These are phyloP conservation scores for Antheraea yamamai DNA, from an alignment of 2,888 invertebrate species.

Conservation along the genomic window DNA sequence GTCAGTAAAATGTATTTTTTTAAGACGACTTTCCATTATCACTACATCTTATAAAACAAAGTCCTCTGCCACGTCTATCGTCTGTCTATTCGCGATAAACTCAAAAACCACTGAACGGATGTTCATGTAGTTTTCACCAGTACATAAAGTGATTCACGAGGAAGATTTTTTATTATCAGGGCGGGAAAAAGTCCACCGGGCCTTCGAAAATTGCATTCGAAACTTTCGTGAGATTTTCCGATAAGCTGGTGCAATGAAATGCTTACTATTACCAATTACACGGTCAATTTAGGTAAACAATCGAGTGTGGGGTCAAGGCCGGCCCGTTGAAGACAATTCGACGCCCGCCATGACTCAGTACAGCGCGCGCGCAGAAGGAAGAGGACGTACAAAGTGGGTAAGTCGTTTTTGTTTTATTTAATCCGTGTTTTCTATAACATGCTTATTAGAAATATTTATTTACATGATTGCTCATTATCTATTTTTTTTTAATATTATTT, in stretches of 20 bases:
- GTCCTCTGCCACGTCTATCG: no score
- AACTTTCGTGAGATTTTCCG: not conserved
- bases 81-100: no score
- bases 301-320: conserved; percentile 35
- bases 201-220: not conserved
- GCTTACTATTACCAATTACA: conserved; percentile 16
- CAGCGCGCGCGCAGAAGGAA: conserved; percentile 37
- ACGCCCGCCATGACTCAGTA: conserved; percentile 27
- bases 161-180: no score
- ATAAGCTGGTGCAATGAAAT: conserved; percentile 6
- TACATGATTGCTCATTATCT: not conserved
- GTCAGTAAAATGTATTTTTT: no score
- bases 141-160: no score
- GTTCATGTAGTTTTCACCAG: no score
- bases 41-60: no score
- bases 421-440: not conserved
- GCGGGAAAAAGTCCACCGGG: no score
- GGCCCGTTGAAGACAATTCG: conserved; percentile 28
- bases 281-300: conserved; percentile 16
- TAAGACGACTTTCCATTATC: no score
- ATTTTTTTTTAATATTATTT: not conserved
- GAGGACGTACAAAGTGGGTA: conserved; percentile 35
- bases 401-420: conserved; percentile 32
- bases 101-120: no score
- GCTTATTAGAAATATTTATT: not conserved